Evolutionary conservation across 2,113 vertebrate species (phyloP).

Genomic region (Recurvirostra avosetta): DNA sequence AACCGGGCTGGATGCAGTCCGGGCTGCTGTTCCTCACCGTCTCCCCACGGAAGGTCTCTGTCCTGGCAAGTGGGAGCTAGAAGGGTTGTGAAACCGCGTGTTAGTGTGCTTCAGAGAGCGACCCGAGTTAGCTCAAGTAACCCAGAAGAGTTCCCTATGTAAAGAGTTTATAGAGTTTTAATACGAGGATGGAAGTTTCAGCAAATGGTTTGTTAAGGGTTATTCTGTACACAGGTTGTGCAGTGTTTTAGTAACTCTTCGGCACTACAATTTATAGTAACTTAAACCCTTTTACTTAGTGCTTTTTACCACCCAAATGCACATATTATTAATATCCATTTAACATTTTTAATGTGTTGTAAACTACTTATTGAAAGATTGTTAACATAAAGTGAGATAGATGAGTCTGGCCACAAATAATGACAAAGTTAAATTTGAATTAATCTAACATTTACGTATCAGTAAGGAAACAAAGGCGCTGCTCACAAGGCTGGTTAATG

Average conservation of each 20-base stretch:
- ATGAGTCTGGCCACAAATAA: background rate
- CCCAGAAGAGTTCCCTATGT: too few relatives aligned
- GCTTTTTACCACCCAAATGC: background rate
- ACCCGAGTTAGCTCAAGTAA: background rate
- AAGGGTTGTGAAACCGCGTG: background rate
- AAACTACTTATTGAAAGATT: background rate
- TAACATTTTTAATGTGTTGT: background rate
- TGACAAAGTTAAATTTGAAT: background rate
- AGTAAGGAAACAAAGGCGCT: background rate
- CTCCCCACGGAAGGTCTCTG: background rate
- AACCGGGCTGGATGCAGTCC: background rate
- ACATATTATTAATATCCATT: background rate
- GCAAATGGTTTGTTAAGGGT: background rate
- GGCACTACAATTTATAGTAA: background rate
- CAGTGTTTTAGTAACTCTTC: background rate
- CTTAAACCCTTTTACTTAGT: background rate
- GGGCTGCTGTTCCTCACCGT: background rate
- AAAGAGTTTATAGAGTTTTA: background rate
- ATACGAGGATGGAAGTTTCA: background rate
- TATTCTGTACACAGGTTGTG: background rate
- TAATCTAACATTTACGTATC: background rate
- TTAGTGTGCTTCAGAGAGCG: background rate
- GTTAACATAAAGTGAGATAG: background rate
- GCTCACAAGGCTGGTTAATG: background rate
- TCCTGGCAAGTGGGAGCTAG: background rate